Evolutionary conservation across 2,797 vertebrate species (phyloP).

Genomic region (Decapterus maruadsi): DNA sequence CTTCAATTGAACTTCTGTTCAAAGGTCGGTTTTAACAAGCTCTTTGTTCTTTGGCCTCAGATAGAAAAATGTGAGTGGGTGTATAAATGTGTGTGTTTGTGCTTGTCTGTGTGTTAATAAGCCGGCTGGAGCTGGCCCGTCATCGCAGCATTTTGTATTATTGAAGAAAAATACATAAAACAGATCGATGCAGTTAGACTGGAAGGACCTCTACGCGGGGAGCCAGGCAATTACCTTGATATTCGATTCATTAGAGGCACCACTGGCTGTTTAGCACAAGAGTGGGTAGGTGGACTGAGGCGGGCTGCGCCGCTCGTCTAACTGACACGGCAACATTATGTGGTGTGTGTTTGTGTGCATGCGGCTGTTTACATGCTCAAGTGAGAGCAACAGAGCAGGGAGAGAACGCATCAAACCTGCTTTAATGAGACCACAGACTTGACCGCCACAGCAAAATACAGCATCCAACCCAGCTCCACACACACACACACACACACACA

Average conservation of each 20-base stretch:
- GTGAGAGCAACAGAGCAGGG: slow-evolving; percentile 54
- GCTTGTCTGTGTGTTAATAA: slow-evolving; percentile 52
- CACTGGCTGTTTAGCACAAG: slow-evolving; percentile 38
- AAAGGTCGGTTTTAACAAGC: slow-evolving; percentile 80
- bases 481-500: slow-evolving; percentile 21
- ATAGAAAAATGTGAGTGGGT: slow-evolving; percentile 36
- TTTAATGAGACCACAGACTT: slow-evolving; percentile 76
- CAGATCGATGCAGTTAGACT: slow-evolving; percentile 75
- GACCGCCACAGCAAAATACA: slow-evolving; percentile 21
- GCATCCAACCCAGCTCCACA: slow-evolving; percentile 1
- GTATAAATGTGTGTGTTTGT: slow-evolving; percentile 27
- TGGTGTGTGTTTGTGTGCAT: slow-evolving; percentile 36
- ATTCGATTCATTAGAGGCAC: slow-evolving; percentile 68
- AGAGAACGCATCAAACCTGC: slow-evolving; percentile 44
- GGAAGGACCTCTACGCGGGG: slow-evolving; percentile 43
- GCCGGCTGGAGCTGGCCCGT: slow-evolving; percentile 44
- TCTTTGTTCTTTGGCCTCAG: slow-evolving; percentile 50
- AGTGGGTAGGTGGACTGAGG: slow-evolving; percentile 39
- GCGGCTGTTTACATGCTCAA: slow-evolving; percentile 51
- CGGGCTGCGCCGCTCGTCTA: slow-evolving; percentile 23
- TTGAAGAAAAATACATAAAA: slow-evolving; percentile 67
- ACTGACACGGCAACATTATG: slow-evolving; percentile 46
- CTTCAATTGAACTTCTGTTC: slow-evolving; percentile 38
- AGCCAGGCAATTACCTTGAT: slow-evolving; percentile 68
- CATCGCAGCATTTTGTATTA: slow-evolving; percentile 62